Conservation (phyloP, 1,140 invertebrate genomes). For the Zaprionus taronus region DNA sequence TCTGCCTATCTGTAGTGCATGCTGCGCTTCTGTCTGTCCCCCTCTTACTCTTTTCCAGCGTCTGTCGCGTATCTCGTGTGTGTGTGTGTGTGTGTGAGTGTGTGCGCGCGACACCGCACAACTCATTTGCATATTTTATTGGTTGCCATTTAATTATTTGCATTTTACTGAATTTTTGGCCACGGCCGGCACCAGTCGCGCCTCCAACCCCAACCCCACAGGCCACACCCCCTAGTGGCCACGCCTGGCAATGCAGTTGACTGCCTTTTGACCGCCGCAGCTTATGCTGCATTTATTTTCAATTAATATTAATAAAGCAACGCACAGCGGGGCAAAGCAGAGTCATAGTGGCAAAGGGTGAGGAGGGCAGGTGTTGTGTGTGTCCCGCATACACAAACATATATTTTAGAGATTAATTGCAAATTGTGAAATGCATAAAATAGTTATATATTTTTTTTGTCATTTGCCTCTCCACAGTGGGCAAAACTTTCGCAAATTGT, state of each 20-base stretch:
- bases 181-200: slow-evolving; percentile 10
- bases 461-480: slow-evolving; percentile 3
- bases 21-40: background rate
- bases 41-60: background rate
- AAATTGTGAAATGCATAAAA: slow-evolving; percentile 49
- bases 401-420: slow-evolving; percentile 69
- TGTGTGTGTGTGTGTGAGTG: slow-evolving; percentile 27
- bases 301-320: slow-evolving; percentile 81
- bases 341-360: background rate
- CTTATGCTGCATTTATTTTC: slow-evolving; percentile 81
- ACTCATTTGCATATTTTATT: slow-evolving; percentile 82
- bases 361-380: background rate
- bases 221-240: background rate
- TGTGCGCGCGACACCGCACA: slow-evolving; percentile 48
- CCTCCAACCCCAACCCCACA: background rate
- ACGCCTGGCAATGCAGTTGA: background rate
- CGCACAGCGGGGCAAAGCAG: background rate
- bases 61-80: background rate
- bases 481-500: background rate
- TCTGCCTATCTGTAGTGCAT: slow-evolving; percentile 22
- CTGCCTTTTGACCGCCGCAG: slow-evolving; percentile 60
- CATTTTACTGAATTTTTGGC: slow-evolving; percentile 73
- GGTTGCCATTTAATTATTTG: slow-evolving; percentile 81
- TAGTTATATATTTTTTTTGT: slow-evolving; percentile 14
- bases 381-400: slow-evolving; percentile 10